Percentiles rank a stretch among this genome's conserved stretches.
Evolutionary conservation across 2,113 vertebrate genomes (phyloP).

Genomic region (Hippocampus guttulatus): DNA sequence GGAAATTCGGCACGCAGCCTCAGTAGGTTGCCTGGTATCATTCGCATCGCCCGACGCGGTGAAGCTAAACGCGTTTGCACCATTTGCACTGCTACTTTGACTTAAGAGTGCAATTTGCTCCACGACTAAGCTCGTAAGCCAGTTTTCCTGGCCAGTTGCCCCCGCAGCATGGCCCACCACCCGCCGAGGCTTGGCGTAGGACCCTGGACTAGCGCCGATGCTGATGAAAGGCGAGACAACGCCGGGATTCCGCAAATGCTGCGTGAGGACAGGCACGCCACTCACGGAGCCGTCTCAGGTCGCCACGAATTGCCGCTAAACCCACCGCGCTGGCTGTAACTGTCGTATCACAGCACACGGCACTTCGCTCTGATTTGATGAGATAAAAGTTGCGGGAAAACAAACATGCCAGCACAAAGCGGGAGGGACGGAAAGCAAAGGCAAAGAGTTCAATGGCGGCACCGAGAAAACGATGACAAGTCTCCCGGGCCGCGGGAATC

Average conservation of each 20-base stretch:
- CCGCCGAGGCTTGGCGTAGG: no score
- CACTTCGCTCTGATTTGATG: not conserved
- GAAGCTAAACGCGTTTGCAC: no score
- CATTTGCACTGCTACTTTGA: no score
- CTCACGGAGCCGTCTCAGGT: not conserved
- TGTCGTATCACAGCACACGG: not conserved
- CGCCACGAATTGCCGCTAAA: not conserved
- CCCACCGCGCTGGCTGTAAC: not conserved
- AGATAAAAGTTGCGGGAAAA: not conserved
- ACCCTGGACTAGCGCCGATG: no score
- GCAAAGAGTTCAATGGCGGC: not conserved
- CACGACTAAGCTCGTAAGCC: not conserved
- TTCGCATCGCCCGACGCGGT: constrained; percentile 41
- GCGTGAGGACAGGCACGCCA: not conserved
- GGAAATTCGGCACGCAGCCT: constrained; percentile 38
- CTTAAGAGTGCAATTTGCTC: no score
- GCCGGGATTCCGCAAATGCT: no score
- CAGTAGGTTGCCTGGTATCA: constrained; percentile 3
- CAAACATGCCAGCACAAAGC: not conserved
- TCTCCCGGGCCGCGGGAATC: constrained; percentile 31
- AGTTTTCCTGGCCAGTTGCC: no score
- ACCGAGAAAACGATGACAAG: constrained; percentile 6
- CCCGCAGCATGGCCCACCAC: no score
- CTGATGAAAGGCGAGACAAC: no score
- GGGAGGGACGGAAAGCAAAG: not conserved